phyloP scores from a whole-genome alignment of 1,140 invertebrate species.

The Pygmarrhopalites habei region DNA sequence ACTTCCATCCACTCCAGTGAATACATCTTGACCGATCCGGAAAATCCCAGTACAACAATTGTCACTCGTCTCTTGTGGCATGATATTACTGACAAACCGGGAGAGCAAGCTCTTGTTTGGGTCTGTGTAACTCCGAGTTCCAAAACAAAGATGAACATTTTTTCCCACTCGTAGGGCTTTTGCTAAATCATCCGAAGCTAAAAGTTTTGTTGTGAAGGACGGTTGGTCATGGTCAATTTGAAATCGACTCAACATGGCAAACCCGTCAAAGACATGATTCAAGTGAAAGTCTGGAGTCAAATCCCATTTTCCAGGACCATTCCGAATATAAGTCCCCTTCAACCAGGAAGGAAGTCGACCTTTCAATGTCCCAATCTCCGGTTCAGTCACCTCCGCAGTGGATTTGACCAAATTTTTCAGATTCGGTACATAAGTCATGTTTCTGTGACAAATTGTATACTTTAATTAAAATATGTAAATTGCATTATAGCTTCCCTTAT shows the following conservation, averaged over 20 bases:
- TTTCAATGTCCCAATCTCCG: background rate
- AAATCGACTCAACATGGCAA: constrained; percentile 24
- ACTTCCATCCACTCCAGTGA: constrained; percentile 23
- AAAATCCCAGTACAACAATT: constrained; percentile 21
- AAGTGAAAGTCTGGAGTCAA: background rate
- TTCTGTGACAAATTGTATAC: too few species aligned
- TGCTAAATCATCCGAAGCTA: constrained; percentile 30
- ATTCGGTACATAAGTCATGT: background rate
- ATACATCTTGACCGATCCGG: constrained; percentile 25
- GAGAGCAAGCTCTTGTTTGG: constrained; percentile 20
- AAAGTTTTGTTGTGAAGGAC: constrained; percentile 23
- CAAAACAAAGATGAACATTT: constrained; percentile 28
- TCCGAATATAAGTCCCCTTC: background rate
- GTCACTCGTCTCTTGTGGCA: constrained; percentile 27
- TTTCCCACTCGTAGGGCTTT: constrained; percentile 16
- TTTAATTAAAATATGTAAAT: too few species aligned
- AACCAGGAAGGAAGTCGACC: constrained; percentile 3
- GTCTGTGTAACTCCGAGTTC: constrained; percentile 21
- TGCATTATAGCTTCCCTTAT: too few species aligned
- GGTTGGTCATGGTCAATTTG: constrained; percentile 15
- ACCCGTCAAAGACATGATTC: constrained; percentile 30
- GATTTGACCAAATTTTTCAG: constrained; percentile 2
- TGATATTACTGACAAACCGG: constrained; percentile 6
- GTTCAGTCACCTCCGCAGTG: background rate
- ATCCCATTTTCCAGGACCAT: constrained; percentile 12